Evolutionary conservation across 2,113 vertebrate species (phyloP), one percentile per base, ranked within the genome.

Genomic region (Strix uralensis): DNA sequence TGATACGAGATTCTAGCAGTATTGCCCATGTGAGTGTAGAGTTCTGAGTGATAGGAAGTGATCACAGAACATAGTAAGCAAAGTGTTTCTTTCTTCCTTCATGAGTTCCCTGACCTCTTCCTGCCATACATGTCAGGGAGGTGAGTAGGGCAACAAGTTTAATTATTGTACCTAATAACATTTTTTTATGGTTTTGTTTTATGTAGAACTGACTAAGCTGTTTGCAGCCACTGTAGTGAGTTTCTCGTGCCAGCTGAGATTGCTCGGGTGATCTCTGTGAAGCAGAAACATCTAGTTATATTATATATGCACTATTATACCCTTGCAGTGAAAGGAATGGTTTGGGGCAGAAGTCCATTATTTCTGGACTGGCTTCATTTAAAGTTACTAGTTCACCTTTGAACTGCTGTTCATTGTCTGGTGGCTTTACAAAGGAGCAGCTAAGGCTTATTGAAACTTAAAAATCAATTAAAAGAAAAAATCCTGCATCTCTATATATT

Each of bases 391-490:
- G 34, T 72, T 83, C 61, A 86, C 73, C 91, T 87, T 61, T 85
- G 70, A 94, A 91, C 88, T 95, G 36, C 65, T 91, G n/a, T 78
- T 81, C n/a, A 17, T 81, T 93, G 59, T 80, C 49, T 78, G 17
- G 52, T 93, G 77, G 36, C 61, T 88, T 84, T 86, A 79, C 38
- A 79, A 44, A 84, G 72, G 59, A 81, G 47, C n/a, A 88, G 57
- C 52, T 59, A 19, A 87, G 61, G 54, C 66, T 84, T 82, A 88
- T 10, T 91, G 70, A 59, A 94, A 88, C 62, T 91, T 96, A 57
- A 92, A 91, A 96, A 95, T 92, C 88, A 92, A 88, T 94, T 95
- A 54, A 82, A 87, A 90, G 71, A 74, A 66, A 46, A 44, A 74
- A 27, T 51, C 51, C 32, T 34, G 9, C 42, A 54, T 92, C 58